Evolutionary conservation across 2,113 vertebrate genomes (phyloP).

Genomic region (Gnathonemus echidnorhynchus): DNA sequence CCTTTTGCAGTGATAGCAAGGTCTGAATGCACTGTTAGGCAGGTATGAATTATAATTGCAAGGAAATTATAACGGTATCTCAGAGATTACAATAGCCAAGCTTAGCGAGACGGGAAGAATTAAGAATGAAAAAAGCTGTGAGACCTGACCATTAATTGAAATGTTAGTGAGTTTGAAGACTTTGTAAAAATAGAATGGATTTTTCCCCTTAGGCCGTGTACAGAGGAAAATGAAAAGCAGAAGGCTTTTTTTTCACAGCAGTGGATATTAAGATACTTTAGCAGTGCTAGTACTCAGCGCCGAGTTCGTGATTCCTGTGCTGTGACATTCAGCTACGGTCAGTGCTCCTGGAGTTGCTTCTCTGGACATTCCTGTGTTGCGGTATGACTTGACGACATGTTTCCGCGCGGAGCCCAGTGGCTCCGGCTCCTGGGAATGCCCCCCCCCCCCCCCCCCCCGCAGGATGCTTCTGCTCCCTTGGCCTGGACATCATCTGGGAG

Average conservation of each 20-base stretch:
- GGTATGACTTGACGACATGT: background rate
- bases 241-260: background rate
- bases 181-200: background rate
- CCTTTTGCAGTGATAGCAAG: background rate
- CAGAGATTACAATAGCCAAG: background rate
- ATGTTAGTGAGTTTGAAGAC: background rate
- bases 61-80: background rate
- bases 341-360: background rate
- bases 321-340: background rate
- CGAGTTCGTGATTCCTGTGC: background rate
- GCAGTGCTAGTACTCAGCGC: background rate
- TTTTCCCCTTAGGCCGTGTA: background rate
- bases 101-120: background rate
- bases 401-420: background rate
- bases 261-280: background rate
- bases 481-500: background rate
- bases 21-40: background rate
- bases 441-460: too few relatives aligned
- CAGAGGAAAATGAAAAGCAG: background rate
- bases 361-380: background rate
- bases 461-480: background rate
- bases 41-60: background rate
- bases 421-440: background rate
- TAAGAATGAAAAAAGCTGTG: background rate
- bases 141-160: background rate